These are phyloP conservation scores for Andrena chrysosceles DNA, from an alignment of 2,888 invertebrate species.

Conservation along the genomic window DNA sequence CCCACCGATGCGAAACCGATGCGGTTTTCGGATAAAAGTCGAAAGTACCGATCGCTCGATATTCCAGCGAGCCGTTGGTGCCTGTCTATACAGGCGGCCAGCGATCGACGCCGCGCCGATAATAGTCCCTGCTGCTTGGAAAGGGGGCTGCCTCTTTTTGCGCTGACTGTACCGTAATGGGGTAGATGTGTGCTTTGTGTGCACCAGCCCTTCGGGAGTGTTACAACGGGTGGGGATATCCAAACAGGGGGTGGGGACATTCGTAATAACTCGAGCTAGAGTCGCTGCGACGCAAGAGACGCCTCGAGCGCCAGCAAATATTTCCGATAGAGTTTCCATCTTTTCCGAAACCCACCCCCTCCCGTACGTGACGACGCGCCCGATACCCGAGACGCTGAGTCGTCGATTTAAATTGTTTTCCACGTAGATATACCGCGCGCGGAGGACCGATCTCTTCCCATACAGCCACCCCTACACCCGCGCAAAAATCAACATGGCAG, in stretches of 20 bases:
- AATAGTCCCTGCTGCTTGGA: constrained; percentile 36
- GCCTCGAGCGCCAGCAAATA: neutral
- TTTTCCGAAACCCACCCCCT: neutral
- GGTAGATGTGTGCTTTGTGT: constrained; percentile 78
- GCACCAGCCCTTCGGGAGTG: constrained; percentile 74
- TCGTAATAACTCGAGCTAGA: constrained; percentile 75
- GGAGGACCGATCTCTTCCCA: constrained; percentile 25
- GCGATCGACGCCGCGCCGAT: constrained; percentile 22
- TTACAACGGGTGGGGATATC: constrained; percentile 74
- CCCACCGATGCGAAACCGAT: constrained; percentile 37
- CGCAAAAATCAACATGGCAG: constrained; percentile 83
- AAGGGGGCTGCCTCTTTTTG: constrained; percentile 59
- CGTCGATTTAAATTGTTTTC: neutral
- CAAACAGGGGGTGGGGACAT: constrained; percentile 75
- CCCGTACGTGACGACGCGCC: too few species aligned
- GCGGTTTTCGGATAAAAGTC: constrained; percentile 50
- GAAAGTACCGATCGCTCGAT: constrained; percentile 50
- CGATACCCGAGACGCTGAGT: neutral
- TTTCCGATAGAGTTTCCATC: neutral
- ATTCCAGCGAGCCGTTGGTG: neutral
- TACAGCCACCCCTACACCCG: constrained; percentile 55
- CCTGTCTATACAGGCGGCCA: neutral
- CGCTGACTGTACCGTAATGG: constrained; percentile 77
- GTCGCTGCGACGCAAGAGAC: constrained; percentile 48
- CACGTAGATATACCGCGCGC: too few species aligned